phyloP scores from a whole-genome alignment of 2,888 invertebrate species.

The Tetrapedia diversipes region DNA sequence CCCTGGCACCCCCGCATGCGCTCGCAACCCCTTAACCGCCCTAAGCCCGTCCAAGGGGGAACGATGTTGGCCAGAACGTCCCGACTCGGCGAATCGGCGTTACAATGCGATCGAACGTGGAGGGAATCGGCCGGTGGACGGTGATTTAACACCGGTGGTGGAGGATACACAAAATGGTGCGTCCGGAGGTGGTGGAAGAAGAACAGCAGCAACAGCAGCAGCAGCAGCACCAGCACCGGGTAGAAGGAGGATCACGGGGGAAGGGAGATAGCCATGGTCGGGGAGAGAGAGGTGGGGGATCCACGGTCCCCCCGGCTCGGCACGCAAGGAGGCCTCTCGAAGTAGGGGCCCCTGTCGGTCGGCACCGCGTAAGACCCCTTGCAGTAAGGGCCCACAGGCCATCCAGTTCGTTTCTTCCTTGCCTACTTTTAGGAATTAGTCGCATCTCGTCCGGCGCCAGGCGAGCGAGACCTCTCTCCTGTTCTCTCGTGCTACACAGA shows the following conservation, averaged over 20 bases:
- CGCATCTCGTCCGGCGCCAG: constrained; percentile 74
- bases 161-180: constrained; percentile 35
- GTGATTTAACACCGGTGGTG: constrained; percentile 37
- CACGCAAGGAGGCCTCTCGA: constrained; percentile 67
- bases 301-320: constrained; percentile 52
- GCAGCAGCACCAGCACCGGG: too few relatives aligned
- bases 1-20: neutral
- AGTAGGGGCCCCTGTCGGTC: constrained; percentile 74
- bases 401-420: constrained; percentile 81
- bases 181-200: constrained; percentile 53
- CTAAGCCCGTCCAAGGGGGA: too few relatives aligned
- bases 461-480: constrained; percentile 65
- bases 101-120: constrained; percentile 4
- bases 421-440: constrained; percentile 81
- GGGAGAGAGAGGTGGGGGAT: constrained; percentile 57
- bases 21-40: too few relatives aligned
- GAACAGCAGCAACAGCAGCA: constrained; percentile 55
- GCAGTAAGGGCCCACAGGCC: constrained; percentile 82
- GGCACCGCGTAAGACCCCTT: constrained; percentile 76
- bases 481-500: constrained; percentile 36
- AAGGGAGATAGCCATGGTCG: constrained; percentile 51
- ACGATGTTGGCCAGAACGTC: too few relatives aligned
- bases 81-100: neutral
- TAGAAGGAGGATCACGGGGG: constrained; percentile 44
- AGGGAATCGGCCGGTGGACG: constrained; percentile 27